Conservation (phyloP, 2,113 vertebrate genomes). For the Phasianus colchicus region DNA sequence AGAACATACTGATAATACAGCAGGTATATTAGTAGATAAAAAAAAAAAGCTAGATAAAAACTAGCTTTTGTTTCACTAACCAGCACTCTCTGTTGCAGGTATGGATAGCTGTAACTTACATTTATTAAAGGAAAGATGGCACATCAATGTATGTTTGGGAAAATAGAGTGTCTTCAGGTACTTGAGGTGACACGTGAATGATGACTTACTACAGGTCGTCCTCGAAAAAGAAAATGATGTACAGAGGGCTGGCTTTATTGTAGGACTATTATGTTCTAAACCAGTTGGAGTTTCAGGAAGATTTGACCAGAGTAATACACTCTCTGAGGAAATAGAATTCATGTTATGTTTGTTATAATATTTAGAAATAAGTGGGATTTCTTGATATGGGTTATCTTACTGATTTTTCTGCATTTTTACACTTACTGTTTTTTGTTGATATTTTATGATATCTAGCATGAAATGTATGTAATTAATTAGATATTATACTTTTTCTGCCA, state of each 20-base stretch:
- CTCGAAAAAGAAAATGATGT: background rate
- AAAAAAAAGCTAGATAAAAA: background rate
- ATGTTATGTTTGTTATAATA: background rate
- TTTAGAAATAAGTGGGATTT: background rate
- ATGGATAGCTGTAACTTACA: too few relatives aligned
- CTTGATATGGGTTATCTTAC: background rate
- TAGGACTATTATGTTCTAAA: background rate
- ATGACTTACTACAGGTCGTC: background rate
- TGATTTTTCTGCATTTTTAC: background rate
- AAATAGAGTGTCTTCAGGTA: fast-evolving
- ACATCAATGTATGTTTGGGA: background rate
- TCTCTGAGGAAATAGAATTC: background rate
- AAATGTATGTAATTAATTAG: background rate
- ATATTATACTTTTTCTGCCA: background rate
- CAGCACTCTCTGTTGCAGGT: background rate
- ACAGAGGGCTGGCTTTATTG: background rate
- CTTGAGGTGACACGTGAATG: fast-evolving
- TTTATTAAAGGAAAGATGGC: background rate
- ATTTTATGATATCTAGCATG: background rate
- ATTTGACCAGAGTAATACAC: background rate
- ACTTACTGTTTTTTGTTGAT: background rate
- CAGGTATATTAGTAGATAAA: background rate
- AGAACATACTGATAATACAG: background rate
- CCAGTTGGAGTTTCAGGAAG: background rate
- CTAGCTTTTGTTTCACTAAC: background rate